These are phyloP conservation scores for Rhamnusium bicolor DNA, from an alignment of 2,888 invertebrate species.

Conservation along the genomic window DNA sequence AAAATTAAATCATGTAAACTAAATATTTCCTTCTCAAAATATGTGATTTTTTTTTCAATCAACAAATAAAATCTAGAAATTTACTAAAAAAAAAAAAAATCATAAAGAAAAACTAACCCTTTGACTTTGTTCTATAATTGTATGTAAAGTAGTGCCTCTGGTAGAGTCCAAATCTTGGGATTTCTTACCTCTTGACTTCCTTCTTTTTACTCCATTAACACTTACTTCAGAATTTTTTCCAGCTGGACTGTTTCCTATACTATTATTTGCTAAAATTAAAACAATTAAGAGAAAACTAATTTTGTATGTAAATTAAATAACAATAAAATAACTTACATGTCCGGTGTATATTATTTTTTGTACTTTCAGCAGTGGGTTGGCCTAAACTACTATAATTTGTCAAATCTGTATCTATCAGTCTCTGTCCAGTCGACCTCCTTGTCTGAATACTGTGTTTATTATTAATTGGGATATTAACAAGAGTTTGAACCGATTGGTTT, in stretches of 20 bases:
- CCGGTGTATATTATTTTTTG: not conserved
- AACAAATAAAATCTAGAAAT: too few species aligned
- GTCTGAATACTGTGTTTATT: not conserved
- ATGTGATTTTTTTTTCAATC: too few species aligned
- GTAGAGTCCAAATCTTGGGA: not conserved
- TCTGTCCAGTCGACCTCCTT: not conserved
- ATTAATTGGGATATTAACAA: not conserved
- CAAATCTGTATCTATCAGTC: not conserved
- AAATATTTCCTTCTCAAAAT: not conserved
- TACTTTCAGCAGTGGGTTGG: not conserved
- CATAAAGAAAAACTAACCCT: conserved; percentile 7
- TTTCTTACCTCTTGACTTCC: conserved; percentile 10
- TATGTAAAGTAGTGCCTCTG: conserved; percentile 12
- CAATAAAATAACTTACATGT: not conserved
- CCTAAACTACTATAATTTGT: not conserved
- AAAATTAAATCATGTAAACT: not conserved
- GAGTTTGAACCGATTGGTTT: not conserved
- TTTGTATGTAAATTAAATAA: too few species aligned
- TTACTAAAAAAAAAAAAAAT: too few species aligned
- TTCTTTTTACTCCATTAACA: conserved; percentile 21
- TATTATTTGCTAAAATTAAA: not conserved
- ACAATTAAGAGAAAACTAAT: not conserved
- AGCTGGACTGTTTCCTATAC: not conserved
- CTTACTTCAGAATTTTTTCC: not conserved
- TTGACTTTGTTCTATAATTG: conserved; percentile 19